These are phyloP conservation scores for Holcopasites calliopsidis DNA, from an alignment of 1,140 invertebrate genomes.

Conservation along the genomic window DNA sequence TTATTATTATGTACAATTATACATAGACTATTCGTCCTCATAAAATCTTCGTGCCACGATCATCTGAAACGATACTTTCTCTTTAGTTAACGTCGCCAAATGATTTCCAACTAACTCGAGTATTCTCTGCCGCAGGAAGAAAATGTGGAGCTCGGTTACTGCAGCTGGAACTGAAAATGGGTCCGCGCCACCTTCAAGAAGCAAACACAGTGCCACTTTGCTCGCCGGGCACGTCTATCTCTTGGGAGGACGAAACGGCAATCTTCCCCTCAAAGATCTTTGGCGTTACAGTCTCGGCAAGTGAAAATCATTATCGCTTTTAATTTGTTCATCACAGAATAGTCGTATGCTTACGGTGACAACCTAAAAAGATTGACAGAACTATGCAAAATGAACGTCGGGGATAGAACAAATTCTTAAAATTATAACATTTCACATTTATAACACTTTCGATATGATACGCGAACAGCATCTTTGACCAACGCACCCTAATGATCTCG, in stretches of 20 bases:
- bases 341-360: neutral
- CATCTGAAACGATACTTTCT: neutral
- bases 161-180: slow-evolving; percentile 79
- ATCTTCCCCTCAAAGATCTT: slow-evolving; percentile 90
- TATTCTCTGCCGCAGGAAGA: slow-evolving; percentile 56
- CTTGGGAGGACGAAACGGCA: slow-evolving; percentile 90
- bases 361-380: neutral
- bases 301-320: slow-evolving; percentile 60
- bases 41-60: too few relatives aligned
- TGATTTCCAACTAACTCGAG: neutral
- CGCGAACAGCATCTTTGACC: slow-evolving; percentile 58
- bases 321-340: neutral
- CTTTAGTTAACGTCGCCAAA: too few relatives aligned
- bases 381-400: neutral
- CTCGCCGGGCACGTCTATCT: slow-evolving; percentile 88
- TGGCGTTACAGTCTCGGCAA: slow-evolving; percentile 91
- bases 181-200: slow-evolving; percentile 84
- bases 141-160: slow-evolving; percentile 83
- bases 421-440: slow-evolving; percentile 55
- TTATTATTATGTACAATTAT: too few relatives aligned
- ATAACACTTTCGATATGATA: slow-evolving; percentile 14
- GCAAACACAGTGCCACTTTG: slow-evolving; percentile 91
- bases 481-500: slow-evolving; percentile 54
- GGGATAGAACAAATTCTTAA: neutral
- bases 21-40: too few relatives aligned